A percentile compares a stretch with the other conserved stretches of the same genome.
phyloP scores from a whole-genome alignment of 2,797 vertebrate genomes.

The Myotis planiceps region DNA sequence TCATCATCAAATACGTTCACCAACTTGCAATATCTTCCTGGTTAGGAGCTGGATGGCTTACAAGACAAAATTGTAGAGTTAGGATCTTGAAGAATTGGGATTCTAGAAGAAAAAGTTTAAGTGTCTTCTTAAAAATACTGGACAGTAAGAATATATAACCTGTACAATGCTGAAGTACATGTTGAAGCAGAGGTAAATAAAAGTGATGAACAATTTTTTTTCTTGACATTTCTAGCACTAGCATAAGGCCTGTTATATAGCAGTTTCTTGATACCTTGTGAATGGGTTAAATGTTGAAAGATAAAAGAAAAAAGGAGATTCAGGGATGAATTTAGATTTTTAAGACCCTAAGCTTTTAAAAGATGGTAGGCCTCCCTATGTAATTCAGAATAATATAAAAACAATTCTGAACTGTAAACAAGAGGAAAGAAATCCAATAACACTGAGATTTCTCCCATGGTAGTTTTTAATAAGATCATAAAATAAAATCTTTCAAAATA shows the following conservation, averaged over 20 bases:
- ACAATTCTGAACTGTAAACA: slow-evolving; percentile 19
- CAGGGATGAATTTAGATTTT: slow-evolving; percentile 35
- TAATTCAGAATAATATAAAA: slow-evolving; percentile 59
- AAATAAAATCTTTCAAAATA: slow-evolving; percentile 50
- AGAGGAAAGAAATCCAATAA: slow-evolving; percentile 46
- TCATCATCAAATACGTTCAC: slow-evolving; percentile 11
- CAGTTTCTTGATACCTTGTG: neutral
- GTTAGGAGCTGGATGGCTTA: neutral
- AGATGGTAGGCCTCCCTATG: neutral
- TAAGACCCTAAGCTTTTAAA: slow-evolving; percentile 35
- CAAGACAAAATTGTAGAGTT: neutral
- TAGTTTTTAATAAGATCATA: slow-evolving; percentile 49
- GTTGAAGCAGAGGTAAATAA: neutral
- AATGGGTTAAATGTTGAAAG: slow-evolving; percentile 26
- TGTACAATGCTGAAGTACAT: neutral
- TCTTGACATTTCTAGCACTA: slow-evolving; percentile 17
- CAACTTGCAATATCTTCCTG: neutral
- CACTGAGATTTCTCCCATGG: slow-evolving; percentile 4
- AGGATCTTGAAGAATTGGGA: neutral
- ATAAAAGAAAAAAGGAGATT: neutral
- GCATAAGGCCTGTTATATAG: neutral
- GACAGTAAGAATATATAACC: neutral
- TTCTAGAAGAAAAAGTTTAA: neutral
- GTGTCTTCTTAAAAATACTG: neutral
- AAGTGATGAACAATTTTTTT: neutral